Evolutionary conservation across 2,888 invertebrate genomes (phyloP).

Genomic region (Ophion slaviceki): DNA sequence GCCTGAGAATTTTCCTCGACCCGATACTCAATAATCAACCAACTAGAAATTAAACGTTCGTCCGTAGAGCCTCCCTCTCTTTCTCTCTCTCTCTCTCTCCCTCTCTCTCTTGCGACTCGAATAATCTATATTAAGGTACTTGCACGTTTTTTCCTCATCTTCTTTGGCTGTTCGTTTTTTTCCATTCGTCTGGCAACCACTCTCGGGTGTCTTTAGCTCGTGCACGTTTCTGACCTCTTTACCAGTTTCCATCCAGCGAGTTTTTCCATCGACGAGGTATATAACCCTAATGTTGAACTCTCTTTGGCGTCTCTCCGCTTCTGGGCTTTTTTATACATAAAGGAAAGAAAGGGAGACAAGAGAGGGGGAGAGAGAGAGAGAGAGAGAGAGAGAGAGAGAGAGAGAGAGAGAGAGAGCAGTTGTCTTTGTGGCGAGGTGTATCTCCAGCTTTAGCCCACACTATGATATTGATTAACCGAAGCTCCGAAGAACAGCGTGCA

Average conservation of each 20-base stretch:
- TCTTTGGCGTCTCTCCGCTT: not conserved
- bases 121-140: conserved; percentile 1
- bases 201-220: conserved; percentile 39
- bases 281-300: not conserved
- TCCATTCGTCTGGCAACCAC: not conserved
- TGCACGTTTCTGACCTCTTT: conserved; percentile 43
- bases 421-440: not conserved
- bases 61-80: conserved; percentile 6
- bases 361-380: no score
- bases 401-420: not conserved
- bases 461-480: not conserved
- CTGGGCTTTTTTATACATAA: not conserved
- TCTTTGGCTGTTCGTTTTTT: conserved; percentile 8
- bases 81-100: not conserved
- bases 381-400: no score
- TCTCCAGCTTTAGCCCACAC: not conserved
- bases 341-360: not conserved
- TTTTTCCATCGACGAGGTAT: not conserved
- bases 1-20: conserved; percentile 50
- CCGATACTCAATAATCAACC: conserved; percentile 13
- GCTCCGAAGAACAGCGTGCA: not conserved
- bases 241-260: conserved; percentile 28
- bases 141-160: conserved; percentile 36
- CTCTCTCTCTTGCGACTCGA: not conserved
- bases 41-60: conserved; percentile 50